Base-by-base conservation (phyloP, 2,888 invertebrate species). In the Oligia latruncula region DNA sequence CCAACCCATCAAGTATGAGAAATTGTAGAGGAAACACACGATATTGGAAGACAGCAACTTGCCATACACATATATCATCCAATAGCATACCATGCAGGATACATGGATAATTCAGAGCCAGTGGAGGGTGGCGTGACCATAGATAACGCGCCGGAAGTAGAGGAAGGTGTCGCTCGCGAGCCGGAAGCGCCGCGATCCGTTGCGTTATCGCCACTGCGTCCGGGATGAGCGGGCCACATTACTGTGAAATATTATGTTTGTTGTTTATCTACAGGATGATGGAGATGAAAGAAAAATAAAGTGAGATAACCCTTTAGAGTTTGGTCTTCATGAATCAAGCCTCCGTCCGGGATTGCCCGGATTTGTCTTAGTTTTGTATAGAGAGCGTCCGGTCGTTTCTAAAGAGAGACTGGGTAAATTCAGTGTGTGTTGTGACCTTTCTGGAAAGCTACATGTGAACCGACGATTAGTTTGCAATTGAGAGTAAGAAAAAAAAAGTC, bases 111-210 rank as follows among this genome's bases (percentile, higher is more conserved):
- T 90, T 88, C 83, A 86, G 75, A 80, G 78, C 79, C 82, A 84
- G 75, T 79, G 75, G 84, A 85, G 88, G 88, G 83, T 87, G 82
- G 79, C 82, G 85, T 81, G 85, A 83, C 87, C 90, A 86, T 90
- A 91, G 91, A 92, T 92, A 92, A 88, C 89, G 80, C 49, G 78
- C 85, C 90, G 93, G 92, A 92, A 88, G 90, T 88, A 89, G 90
- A 89, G 91, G 92, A 91, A 93, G 92, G 91, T 92, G 92, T 91
- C 91, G 90, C 90, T 84, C 79, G 88, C 89, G 83, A 84, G 80
- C 90, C 92, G 93, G 93, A 92, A 80, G 90, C 83, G 85, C 78
- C 81, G 78, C 89, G 90, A 89, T 90, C 90, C 90, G 89, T 81
- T 91, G 91, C 92, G 91, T 91, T 93, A 93, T 93, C 93, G 87